Evolutionary conservation across 2,888 invertebrate genomes (phyloP), one percentile per base, ranked within the genome.

Genomic region (Nasonia oneida): DNA sequence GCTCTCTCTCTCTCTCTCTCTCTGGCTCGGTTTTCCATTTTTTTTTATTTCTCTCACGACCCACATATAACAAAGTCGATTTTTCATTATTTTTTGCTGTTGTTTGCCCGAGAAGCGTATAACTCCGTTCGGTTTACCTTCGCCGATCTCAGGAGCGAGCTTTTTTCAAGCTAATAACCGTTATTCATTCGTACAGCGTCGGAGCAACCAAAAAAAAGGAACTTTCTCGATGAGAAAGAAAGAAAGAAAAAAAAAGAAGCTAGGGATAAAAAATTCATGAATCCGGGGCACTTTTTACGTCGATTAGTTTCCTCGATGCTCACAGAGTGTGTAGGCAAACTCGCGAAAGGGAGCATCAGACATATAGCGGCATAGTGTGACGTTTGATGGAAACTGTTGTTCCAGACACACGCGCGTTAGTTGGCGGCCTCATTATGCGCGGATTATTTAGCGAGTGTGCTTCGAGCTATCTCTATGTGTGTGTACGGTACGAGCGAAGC

Each of bases 381-480:
- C 67, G 53, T 79, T 79, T 75, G 84, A 70, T 67, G 84, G 74
- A 53, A 79, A 74, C 84, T 64, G 79, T 37, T 84, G 75, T 84
- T 84, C 15, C 37, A 50, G 75, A 29, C 53, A 29, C 53, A 29
- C 61, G 29, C 23, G 23, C 57, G 70, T 74, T 82, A 78, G 85
- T 78, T 78, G 76, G 23, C 73, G 76, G 71, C 73, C 83, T 86
- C 83, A 78, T 83, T 86, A 86, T 79, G 75, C 75, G 57, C 75
- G 83, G 86, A 86, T 86, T 86, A 86, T 86, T 86, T 83, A 83
- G 78, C 78, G 57, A 47, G 75, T 3, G 64, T 15, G 77, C 12
- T 33, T 33, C 18, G 18, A 57, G 18, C 57, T n/a, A 5, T 64
- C 53, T 12, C 53, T 57, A n/a, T 14, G 29, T 4, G 23, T 33